A percentile compares a stretch with the other conserved stretches of the same genome.
Evolutionary conservation across 1,140 invertebrate species (phyloP).

Genomic region (Brachionus rubens): DNA sequence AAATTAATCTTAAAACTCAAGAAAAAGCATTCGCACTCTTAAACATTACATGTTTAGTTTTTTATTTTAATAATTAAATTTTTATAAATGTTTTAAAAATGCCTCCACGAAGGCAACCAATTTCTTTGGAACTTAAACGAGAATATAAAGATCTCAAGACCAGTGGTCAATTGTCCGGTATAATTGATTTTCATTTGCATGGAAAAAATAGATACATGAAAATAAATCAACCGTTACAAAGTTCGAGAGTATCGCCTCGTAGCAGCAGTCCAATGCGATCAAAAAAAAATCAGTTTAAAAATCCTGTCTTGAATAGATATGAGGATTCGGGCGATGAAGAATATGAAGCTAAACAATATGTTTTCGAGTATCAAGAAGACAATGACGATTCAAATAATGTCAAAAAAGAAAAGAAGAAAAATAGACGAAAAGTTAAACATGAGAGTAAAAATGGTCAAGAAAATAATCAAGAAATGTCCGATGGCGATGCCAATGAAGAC

Average conservation of each 20-base stretch:
- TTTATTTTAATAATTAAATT: neutral
- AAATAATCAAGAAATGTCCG: too few species aligned
- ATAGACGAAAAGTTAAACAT: neutral
- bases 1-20: too few species aligned
- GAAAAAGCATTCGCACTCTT: too few species aligned
- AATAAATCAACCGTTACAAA: conserved; percentile 47
- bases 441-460: too few species aligned
- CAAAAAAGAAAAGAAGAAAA: neutral
- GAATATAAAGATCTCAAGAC: conserved; percentile 19
- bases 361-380: conserved; percentile 35
- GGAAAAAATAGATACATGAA: conserved; percentile 46
- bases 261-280: neutral
- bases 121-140: conserved; percentile 37
- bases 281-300: neutral
- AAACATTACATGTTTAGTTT: neutral
- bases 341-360: conserved; percentile 35
- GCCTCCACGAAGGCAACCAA: conserved; percentile 39
- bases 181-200: conserved; percentile 43
- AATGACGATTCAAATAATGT: neutral
- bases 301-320: conserved; percentile 6
- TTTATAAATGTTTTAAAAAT: neutral
- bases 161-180: neutral
- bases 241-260: neutral
- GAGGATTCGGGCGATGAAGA: conserved; percentile 33
- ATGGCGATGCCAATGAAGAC: too few species aligned